Evolutionary conservation across 2,113 vertebrate species (phyloP).

Genomic region (Rhagologus leucostigma): DNA sequence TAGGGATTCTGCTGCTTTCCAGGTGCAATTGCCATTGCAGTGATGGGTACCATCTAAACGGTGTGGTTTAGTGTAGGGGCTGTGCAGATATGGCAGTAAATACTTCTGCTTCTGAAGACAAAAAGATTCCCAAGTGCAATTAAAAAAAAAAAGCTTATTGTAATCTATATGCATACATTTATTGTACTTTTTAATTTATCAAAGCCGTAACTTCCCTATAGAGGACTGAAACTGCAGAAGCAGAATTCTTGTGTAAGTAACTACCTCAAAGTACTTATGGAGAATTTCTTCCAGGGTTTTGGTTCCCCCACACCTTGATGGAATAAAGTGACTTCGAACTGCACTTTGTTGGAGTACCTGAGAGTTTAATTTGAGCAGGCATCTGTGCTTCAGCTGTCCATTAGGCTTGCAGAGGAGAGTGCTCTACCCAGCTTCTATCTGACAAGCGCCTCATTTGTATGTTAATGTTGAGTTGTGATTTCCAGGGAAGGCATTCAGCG

Average conservation of each 20-base stretch:
- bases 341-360: neutral
- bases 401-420: constrained; percentile 15
- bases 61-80: neutral
- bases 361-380: neutral
- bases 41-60: neutral
- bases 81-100: neutral
- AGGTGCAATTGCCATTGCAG: neutral
- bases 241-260: neutral
- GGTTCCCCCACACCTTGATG: neutral
- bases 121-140: neutral
- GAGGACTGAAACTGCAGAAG: neutral
- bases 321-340: neutral
- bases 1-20: neutral
- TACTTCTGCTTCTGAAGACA: neutral
- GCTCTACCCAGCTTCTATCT: neutral
- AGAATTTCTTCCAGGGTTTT: neutral
- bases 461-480: constrained; percentile 59
- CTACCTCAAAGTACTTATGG: neutral
- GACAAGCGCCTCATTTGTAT: constrained; percentile 61
- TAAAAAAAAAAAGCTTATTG: neutral
- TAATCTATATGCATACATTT: neutral
- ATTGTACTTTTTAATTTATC: neutral
- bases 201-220: neutral
- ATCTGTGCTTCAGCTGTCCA: constrained; percentile 22
- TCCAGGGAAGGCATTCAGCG: constrained; percentile 46